Percentiles rank a stretch among this genome's conserved stretches.
These are phyloP conservation scores for Tortrix viridana DNA, from an alignment of 2,888 invertebrate species.

Conservation along the genomic window DNA sequence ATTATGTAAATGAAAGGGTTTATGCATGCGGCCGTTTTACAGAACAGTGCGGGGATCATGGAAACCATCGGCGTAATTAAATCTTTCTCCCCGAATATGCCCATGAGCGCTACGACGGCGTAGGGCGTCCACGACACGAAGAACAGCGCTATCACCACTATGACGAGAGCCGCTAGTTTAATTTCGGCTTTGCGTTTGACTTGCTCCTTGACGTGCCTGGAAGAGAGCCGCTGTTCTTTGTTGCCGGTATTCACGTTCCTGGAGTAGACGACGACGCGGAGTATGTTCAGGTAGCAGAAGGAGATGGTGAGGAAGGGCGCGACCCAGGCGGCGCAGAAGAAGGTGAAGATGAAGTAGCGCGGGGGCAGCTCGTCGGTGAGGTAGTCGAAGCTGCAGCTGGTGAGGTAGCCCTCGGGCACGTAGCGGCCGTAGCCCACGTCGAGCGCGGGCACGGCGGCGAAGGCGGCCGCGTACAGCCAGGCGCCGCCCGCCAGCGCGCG, in stretches of 20 bases:
- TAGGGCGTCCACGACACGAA: constrained; percentile 93
- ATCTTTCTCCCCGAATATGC: constrained; percentile 86
- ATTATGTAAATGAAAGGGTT: constrained; percentile 92
- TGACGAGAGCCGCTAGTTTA: constrained; percentile 87
- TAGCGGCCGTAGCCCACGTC: constrained; percentile 89
- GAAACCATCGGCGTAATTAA: constrained; percentile 88
- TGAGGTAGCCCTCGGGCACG: constrained; percentile 93
- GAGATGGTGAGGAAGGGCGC: constrained; percentile 88
- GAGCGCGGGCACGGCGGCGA: constrained; percentile 88
- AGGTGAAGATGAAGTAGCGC: constrained; percentile 88
- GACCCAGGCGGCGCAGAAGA: constrained; percentile 90
- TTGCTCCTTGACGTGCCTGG: constrained; percentile 84
- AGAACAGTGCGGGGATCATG: constrained; percentile 91
- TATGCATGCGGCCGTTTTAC: constrained; percentile 91
- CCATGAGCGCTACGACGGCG: constrained; percentile 89
- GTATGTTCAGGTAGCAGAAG: constrained; percentile 89
- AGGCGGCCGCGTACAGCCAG: constrained; percentile 90
- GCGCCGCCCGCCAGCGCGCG: constrained; percentile 85
- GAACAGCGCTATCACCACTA: constrained; percentile 89
- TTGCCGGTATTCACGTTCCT: constrained; percentile 73
- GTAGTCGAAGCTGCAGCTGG: constrained; percentile 94
- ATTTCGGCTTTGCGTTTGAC: constrained; percentile 89
- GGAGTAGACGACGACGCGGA: constrained; percentile 85
- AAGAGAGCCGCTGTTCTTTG: constrained; percentile 77
- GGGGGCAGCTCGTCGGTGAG: constrained; percentile 86